These are phyloP conservation scores for Knipowitschia caucasica DNA, from an alignment of 2,797 vertebrate species.

Conservation along the genomic window DNA sequence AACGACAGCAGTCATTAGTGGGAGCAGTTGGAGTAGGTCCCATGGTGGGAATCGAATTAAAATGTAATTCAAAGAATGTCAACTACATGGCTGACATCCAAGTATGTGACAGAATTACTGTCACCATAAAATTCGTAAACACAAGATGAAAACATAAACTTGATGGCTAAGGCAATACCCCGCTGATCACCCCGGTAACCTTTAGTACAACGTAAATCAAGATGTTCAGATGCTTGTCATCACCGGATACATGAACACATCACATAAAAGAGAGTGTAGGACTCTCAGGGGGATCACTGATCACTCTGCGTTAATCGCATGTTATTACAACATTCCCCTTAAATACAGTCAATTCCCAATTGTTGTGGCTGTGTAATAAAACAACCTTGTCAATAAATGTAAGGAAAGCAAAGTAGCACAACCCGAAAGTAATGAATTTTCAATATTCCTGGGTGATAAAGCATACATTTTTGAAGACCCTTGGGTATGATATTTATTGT, in stretches of 20 bases:
- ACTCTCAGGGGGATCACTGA: conserved; percentile 2
- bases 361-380: no score
- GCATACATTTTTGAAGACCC: no score
- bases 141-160: conserved; percentile 6
- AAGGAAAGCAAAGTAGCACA: no score
- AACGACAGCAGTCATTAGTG: no score
- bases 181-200: conserved; percentile 26
- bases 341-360: no score
- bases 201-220: conserved; percentile 42
- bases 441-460: no score
- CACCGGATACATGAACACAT: conserved; percentile 47
- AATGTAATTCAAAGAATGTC: no score
- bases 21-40: no score
- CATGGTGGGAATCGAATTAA: no score
- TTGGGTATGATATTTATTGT: not conserved
- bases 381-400: no score
- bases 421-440: no score
- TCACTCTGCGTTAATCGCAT: not conserved
- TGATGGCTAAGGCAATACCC: conserved; percentile 12
- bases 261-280: conserved; percentile 35
- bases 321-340: no score
- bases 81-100: not conserved
- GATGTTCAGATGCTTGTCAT: conserved; percentile 34
- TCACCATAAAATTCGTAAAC: not conserved
- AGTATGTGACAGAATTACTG: not conserved